Base-by-base conservation (phyloP, 2,888 invertebrate species). In the Hydroisotoma schaefferi region DNA sequence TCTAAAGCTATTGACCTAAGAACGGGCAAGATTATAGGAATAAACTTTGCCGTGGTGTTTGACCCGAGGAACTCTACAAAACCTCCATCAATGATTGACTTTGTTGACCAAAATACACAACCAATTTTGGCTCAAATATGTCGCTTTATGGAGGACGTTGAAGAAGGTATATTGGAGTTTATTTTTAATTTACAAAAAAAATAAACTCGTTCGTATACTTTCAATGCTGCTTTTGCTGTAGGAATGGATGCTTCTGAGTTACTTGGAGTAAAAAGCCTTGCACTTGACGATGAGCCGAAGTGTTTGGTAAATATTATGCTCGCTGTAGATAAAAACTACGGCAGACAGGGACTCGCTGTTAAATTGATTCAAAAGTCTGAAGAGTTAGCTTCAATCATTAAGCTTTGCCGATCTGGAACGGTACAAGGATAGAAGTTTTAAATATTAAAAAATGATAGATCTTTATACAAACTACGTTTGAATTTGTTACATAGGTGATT, bases 161-260 rank as follows among this genome's bases (percentile, higher is more conserved):
- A 43, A 38, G 53, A 53, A 40, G 53, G 53, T 53, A n/a, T 23
- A 10, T 33, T 33, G 33, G 15, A 10, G 15, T 33, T 10, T 10
- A 33, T 10, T 15, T 33, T 8, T 33, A 33, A 10, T 33, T 10
- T 10, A n/a, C n/a, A n/a, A n/a, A n/a, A n/a, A n/a, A n/a, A n/a
- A n/a, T n/a, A n/a, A n/a, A n/a, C n/a, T n/a, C n/a, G n/a, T n/a
- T n/a, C n/a, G n/a, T n/a, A n/a, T n/a, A n/a, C n/a, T n/a, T n/a
- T n/a, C n/a, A n/a, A n/a, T n/a, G n/a, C n/a, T n/a, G n/a, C n/a
- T n/a, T 33, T 10, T 29, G 6, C 23, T 20, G 12, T 10, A 53
- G 53, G 53, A 15, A 29, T 53, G 15, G 27, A 53, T 53, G 53
- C 53, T 5, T n/a, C 38, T n/a, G 53, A 53, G 26, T 18, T 53